Conservation (phyloP, 2,797 vertebrate species). For the Muscicapa striata region DNA sequence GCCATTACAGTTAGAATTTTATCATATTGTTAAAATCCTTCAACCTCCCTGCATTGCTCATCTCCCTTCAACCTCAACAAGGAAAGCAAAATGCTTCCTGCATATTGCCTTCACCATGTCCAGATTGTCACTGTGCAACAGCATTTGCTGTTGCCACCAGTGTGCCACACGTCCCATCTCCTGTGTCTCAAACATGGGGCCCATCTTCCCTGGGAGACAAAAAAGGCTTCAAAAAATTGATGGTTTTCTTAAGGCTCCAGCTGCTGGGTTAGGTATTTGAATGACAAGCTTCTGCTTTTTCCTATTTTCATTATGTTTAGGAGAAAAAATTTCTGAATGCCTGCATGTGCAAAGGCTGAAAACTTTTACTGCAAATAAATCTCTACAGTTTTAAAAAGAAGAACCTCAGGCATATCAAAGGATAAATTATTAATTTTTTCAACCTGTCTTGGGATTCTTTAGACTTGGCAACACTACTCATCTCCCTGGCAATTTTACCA, state of each 20-base stretch:
- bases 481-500: not conserved
- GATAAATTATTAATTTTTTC: not conserved
- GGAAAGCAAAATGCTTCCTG: not conserved
- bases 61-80: not conserved
- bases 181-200: rapidly evolving
- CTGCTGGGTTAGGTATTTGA: not conserved
- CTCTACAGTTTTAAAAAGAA: not conserved
- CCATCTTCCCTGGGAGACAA: not conserved
- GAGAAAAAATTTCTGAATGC: not conserved
- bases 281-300: not conserved
- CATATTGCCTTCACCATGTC: not conserved
- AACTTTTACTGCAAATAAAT: not conserved
- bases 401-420: not conserved
- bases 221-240: not conserved
- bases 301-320: not conserved
- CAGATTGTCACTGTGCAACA: not conserved
- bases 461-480: not conserved
- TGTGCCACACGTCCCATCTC: not conserved
- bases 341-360: not conserved
- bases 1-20: not conserved
- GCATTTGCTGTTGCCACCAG: not conserved
- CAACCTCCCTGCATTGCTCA: not conserved
- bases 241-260: not conserved
- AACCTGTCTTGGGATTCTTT: not conserved
- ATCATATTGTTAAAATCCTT: not conserved